Percentiles rank a stretch among this genome's conserved stretches.
Evolutionary conservation across 2,113 vertebrate genomes (phyloP).

Genomic region (human): DNA sequence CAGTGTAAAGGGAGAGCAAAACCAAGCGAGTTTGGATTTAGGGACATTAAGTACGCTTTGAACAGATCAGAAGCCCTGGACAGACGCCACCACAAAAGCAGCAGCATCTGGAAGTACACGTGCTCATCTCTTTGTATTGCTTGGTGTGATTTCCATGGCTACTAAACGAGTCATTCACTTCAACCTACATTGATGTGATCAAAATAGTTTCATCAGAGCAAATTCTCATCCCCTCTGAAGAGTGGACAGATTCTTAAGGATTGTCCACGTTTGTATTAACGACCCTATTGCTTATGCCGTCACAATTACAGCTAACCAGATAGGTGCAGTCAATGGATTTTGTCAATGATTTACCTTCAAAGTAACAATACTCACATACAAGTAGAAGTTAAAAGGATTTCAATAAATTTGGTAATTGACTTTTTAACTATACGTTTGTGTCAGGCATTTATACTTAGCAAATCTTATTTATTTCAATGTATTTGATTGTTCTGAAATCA

Average conservation of each 20-base stretch:
- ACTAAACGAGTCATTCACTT: not conserved
- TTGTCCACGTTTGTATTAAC: not conserved
- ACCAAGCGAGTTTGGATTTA: not conserved
- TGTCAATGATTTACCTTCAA: not conserved
- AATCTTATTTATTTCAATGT: not conserved
- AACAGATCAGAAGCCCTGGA: not conserved
- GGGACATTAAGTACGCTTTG: not conserved
- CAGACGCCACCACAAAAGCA: not conserved
- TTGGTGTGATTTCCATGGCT: slow-evolving; percentile 27
- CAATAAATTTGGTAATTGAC: not conserved
- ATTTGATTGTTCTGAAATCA: slow-evolving; percentile 35
- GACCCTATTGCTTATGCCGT: not conserved
- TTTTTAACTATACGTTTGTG: not conserved
- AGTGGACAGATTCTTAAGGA: not conserved
- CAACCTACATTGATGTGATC: not conserved
- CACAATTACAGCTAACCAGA: not conserved
- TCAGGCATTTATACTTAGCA: not conserved
- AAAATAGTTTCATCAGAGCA: slow-evolving; percentile 48
- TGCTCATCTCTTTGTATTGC: not conserved
- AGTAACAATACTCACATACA: not conserved
- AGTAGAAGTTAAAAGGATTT: not conserved
- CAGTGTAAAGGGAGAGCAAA: slow-evolving; percentile 26
- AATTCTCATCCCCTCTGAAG: not conserved
- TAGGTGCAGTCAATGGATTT: not conserved
- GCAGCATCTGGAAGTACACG: not conserved